Evolutionary conservation across 2,113 vertebrate genomes (phyloP).

Genomic region (Peromyscus maniculatus): DNA sequence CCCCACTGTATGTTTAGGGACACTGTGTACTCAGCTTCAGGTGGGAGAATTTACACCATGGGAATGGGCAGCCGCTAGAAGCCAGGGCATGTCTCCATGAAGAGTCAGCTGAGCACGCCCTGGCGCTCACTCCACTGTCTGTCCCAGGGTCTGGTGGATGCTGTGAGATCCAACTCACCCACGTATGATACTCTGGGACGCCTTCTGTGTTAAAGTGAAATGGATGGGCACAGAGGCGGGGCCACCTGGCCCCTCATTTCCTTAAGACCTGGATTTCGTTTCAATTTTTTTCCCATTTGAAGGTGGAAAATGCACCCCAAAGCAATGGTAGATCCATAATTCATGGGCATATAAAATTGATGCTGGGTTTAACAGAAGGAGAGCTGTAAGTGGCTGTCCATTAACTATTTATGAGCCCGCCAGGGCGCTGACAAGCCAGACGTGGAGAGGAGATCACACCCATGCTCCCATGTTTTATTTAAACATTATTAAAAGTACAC

Average conservation of each 20-base stretch:
- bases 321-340: constrained; percentile 86
- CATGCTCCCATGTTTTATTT: constrained; percentile 80
- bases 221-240: not conserved
- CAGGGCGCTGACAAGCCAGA: constrained; percentile 57
- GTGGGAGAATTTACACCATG: not conserved
- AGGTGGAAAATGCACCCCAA: constrained; percentile 76
- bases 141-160: not conserved
- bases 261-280: not conserved
- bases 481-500: constrained; percentile 80
- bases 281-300: not conserved
- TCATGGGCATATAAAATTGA: constrained; percentile 86
- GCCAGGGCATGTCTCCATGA: not conserved
- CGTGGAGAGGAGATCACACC: constrained; percentile 76
- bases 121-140: accelerated
- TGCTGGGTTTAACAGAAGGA: constrained; percentile 84
- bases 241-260: not conserved
- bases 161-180: not conserved
- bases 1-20: accelerated
- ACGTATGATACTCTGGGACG: accelerated
- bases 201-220: not conserved
- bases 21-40: accelerated
- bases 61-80: not conserved
- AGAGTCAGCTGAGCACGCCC: accelerated
- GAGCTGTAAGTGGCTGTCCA: constrained; percentile 82
- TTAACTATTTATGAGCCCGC: constrained; percentile 87